Base-by-base conservation (phyloP, 2,797 vertebrate genomes). In the Arrhamphus sclerolepis region DNA sequence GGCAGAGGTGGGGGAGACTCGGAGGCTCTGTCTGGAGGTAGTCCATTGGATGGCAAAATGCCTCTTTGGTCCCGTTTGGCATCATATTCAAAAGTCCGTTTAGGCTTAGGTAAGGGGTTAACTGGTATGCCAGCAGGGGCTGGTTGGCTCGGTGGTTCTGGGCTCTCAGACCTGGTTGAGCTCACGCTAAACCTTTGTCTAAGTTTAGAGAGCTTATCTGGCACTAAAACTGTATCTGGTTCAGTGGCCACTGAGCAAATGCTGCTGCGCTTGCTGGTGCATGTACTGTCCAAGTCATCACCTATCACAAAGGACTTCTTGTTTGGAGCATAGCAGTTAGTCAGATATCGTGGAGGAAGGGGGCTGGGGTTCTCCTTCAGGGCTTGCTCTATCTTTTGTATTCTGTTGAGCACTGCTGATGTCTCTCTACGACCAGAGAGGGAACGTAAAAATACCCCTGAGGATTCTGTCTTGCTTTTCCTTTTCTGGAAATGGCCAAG, bases 61-160 rank as follows among this genome's bases (percentile, higher is more conserved):
- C 74, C 91, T 83, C 92, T 95, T 80, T 95, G 94, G 76, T 87
- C 94, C 76, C 91, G 94, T 84, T 99, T 97, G 74, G 95, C 95
- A 64, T 99, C 97, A 1, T 99, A 99, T 86, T 98, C 97, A 85
- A 99, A 99, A 92, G 98, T 99, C 92, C 98, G 96, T 90, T 96
- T 98, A 61, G 98, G 98, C 87, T 99, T 99, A 38, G 98, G 98
- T 72, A 99, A 92, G 39, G 98, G 98, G 79, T 99, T 99, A 65
- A 99, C 94, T 0, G 91, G 87, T 0, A 91, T 88, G 77, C 93
- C 89, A 0, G 77, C 84, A 1, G 92, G 52, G 34, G 89, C 89
- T 71, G 93, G 93, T 0, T 87, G 81, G 20, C 88, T 75, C 3
- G 86, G 82, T 38, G 77, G 88, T 59, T 92, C 93, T 31, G 95